Evolutionary conservation across 2,113 vertebrate species (phyloP).

Genomic region (Ibidorhyncha struthersii): DNA sequence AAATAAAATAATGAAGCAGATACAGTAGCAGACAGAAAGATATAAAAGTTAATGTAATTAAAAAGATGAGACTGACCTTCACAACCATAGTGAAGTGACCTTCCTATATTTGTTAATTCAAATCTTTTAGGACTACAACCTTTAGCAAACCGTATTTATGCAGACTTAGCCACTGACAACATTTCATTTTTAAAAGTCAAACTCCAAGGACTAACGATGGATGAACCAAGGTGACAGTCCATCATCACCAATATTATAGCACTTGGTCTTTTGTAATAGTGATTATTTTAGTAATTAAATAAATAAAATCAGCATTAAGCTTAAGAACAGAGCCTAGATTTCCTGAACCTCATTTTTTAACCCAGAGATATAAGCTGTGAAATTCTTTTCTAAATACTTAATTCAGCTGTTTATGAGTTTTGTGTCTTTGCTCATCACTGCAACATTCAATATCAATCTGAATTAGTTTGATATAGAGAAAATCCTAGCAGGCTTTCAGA

Average conservation of each 20-base stretch:
- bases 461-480: neutral
- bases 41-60: constrained; percentile 17
- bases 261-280: neutral
- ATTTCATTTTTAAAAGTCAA: neutral
- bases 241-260: neutral
- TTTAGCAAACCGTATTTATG: constrained; percentile 1
- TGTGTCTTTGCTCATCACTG: neutral
- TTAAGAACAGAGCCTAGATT: neutral
- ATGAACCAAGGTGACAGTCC: neutral
- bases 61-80: neutral
- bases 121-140: neutral
- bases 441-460: neutral
- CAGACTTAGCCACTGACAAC: neutral
- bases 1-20: constrained; percentile 21
- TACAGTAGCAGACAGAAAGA: neutral
- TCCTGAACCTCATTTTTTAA: neutral
- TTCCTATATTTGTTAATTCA: neutral
- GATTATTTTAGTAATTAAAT: neutral
- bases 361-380: neutral
- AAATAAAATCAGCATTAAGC: neutral
- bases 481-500: neutral
- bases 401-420: neutral
- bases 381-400: neutral
- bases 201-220: neutral
- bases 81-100: neutral